Base-by-base conservation (phyloP, 2,113 vertebrate species). In the Carlito syrichta region DNA sequence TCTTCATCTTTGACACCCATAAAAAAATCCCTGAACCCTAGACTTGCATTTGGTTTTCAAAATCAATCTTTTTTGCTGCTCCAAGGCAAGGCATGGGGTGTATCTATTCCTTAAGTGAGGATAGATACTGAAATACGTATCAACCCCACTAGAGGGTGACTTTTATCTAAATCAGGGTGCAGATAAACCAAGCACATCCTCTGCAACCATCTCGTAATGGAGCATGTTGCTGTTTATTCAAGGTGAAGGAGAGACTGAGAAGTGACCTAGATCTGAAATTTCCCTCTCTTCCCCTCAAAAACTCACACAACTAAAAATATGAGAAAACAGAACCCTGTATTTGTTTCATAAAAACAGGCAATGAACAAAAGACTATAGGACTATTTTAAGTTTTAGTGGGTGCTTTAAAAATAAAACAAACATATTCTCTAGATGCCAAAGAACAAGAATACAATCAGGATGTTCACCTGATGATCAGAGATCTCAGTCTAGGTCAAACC, bases 91-190 rank as follows among this genome's bases (percentile, higher is more conserved):
- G 9, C 10, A 45, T 85, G 32, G 71, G 20, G 19, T 32, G 9
- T 88, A 84, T 94, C 23, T 76, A 71, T 38, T 83, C 69, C 8
- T 20, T 82, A 40, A 86, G 8, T 8, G 12, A 79, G 38, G 43
- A 40, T 5, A 82, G 90, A 95, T 93, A 88, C 22, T 71, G 94
- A 97, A 96, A 74, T 60, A 35, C 1, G 0, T 56, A 60, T 17
- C 27, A 56, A 11, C 71, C 3, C 92, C 95, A 1, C 92, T 95
- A 58, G 54, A 96, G 96, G 77, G 96, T 95, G 62, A 97, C 83
- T 30, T n/a, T 87, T 11, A 4, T 96, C 96, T 96, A 87, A 91
- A 38, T 85, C 68, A 73, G n/a, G 27, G 52, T 97, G 54, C 23
- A 86, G 43, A 78, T 82, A 23, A 23, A 3, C 17, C 2, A 14